Conservation (phyloP, 2,888 invertebrate genomes). For the Pristionchus fissidentatus region DNA sequence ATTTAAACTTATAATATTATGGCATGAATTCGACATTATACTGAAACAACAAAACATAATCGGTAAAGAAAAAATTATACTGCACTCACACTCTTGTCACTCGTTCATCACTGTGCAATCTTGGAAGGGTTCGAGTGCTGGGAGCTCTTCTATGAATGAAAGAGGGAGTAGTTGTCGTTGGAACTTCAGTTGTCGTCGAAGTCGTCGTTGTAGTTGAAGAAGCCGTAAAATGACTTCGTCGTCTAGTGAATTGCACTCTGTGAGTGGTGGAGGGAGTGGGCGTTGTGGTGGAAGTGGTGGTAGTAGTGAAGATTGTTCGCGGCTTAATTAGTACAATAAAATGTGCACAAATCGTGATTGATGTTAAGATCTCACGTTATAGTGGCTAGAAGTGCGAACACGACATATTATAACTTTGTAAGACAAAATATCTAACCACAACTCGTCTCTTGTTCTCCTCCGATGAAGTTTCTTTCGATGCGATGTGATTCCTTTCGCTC, state of each 20-base stretch:
- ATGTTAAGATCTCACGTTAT: neutral
- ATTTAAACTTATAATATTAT: neutral
- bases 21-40: neutral
- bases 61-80: neutral
- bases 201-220: conserved; percentile 27
- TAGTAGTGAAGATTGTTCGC: neutral
- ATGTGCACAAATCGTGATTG: neutral
- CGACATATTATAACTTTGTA: no score
- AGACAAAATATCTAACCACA: conserved; percentile 22
- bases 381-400: neutral
- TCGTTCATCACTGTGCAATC: conserved; percentile 14
- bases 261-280: conserved; percentile 16
- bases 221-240: conserved; percentile 42
- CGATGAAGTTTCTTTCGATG: conserved; percentile 11
- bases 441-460: conserved; percentile 37
- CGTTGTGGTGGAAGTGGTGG: conserved; percentile 10
- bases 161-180: conserved; percentile 29
- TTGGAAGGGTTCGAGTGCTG: neutral
- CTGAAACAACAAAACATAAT: neutral
- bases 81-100: conserved; percentile 25
- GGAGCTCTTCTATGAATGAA: conserved; percentile 32
- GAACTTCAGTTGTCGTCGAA: conserved; percentile 17
- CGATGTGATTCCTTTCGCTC: neutral
- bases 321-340: neutral
- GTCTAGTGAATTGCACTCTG: neutral